A percentile compares a stretch with the other conserved stretches of the same genome.
Conservation (phyloP, 2,113 vertebrate species). For the Sinocyclocheilus anshuiensis region DNA sequence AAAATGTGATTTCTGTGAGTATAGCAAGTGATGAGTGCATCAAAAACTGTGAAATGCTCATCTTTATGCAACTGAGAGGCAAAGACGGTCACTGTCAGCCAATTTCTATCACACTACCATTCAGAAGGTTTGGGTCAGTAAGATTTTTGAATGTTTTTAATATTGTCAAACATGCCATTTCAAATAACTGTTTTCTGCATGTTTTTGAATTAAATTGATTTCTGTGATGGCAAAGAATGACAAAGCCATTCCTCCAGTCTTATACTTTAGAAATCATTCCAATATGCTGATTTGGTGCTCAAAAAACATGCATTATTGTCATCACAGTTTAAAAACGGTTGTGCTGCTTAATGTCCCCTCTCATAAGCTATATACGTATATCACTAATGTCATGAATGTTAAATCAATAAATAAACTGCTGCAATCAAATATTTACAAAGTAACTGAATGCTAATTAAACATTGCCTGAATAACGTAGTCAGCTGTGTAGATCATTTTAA, state of each 20-base stretch:
- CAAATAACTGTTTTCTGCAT: background rate
- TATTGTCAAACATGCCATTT: background rate
- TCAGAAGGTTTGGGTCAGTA: background rate
- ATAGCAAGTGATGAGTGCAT: background rate
- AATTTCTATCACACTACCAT: background rate
- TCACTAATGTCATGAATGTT: conserved; percentile 67
- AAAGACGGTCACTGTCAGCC: background rate
- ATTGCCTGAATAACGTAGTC: conserved; percentile 55
- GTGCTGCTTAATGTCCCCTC: background rate
- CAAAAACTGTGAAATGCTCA: background rate
- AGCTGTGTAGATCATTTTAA: background rate
- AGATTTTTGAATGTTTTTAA: background rate
- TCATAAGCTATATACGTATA: conserved; percentile 72
- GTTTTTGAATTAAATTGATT: background rate
- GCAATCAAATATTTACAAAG: conserved; percentile 68
- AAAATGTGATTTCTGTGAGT: background rate
- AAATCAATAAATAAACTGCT: conserved; percentile 73
- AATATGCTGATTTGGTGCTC: background rate
- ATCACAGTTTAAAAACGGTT: background rate
- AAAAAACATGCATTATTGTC: background rate
- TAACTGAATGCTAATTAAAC: conserved; percentile 57
- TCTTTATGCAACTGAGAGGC: background rate
- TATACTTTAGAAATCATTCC: background rate
- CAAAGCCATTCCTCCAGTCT: background rate
- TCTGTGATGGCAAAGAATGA: background rate